Evolutionary conservation across 1,140 invertebrate genomes (phyloP).

Genomic region (Laodelphax striatellus): DNA sequence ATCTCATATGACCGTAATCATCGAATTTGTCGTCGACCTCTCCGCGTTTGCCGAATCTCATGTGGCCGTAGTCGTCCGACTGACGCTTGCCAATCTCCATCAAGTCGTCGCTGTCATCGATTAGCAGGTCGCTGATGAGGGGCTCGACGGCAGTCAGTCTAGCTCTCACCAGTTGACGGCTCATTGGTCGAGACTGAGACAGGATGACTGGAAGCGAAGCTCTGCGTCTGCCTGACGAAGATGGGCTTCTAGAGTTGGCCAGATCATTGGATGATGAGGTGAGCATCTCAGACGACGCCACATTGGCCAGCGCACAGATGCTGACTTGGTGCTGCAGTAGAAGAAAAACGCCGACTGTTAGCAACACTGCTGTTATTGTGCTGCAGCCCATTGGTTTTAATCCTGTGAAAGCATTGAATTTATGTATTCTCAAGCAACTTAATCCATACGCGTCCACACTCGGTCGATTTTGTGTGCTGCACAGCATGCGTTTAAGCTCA

Average conservation of each 20-base stretch:
- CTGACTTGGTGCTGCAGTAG: neutral
- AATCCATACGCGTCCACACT: no score
- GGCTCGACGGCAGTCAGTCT: slow-evolving; percentile 1
- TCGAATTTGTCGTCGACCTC: slow-evolving; percentile 39
- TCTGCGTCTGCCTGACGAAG: neutral
- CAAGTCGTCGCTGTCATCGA: slow-evolving; percentile 6
- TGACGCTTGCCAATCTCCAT: slow-evolving; percentile 20
- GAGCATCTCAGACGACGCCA: neutral
- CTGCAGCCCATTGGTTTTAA: neutral
- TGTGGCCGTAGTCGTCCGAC: slow-evolving; percentile 50
- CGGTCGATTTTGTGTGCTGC: no score
- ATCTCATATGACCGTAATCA: slow-evolving; percentile 57
- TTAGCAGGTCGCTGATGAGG: neutral
- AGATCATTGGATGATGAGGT: neutral
- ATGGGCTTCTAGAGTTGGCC: neutral
- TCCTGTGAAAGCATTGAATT: no score
- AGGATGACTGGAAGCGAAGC: neutral
- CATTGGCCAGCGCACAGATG: neutral
- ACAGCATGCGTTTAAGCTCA: no score
- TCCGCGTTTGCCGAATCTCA: slow-evolving; percentile 43
- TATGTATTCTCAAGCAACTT: no score
- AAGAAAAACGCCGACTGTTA: slow-evolving; percentile 3
- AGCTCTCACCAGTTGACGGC: neutral
- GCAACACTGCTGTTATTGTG: neutral
- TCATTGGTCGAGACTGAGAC: neutral